Conservation (phyloP, 2,888 invertebrate genomes). For the Lasioglossum calceatum region DNA sequence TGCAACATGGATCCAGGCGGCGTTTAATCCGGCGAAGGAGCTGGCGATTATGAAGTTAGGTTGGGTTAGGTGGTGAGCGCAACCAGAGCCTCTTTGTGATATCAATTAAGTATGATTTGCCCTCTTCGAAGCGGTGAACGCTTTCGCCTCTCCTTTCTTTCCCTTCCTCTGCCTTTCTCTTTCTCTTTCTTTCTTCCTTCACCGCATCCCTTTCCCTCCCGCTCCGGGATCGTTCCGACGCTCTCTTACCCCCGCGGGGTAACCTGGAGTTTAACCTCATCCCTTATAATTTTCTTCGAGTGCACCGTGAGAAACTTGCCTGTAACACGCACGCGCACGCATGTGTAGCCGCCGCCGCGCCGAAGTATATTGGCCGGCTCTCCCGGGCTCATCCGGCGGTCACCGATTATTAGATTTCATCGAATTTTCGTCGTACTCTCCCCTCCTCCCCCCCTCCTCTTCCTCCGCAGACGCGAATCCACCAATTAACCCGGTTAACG, state of each 20-base stretch:
- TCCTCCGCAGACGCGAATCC: constrained; percentile 51
- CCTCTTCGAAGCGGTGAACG: constrained; percentile 60
- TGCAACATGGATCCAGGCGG: constrained; percentile 78
- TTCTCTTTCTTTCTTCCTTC: constrained; percentile 4
- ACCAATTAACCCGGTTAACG: constrained; percentile 68
- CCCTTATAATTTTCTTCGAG: constrained; percentile 82
- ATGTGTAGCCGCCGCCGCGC: constrained; percentile 31
- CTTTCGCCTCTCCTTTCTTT: constrained; percentile 25
- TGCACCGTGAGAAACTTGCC: constrained; percentile 83
- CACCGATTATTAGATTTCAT: constrained; percentile 78
- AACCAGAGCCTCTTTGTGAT: constrained; percentile 79
- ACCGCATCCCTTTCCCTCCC: constrained; percentile 16
- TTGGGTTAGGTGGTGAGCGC: constrained; percentile 75
- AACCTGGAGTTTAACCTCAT: constrained; percentile 79
- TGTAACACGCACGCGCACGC: constrained; percentile 80
- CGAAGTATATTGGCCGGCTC: constrained; percentile 13
- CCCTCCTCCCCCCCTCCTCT: constrained; percentile 23
- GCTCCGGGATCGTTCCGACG: constrained; percentile 33
- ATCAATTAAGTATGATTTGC: constrained; percentile 82
- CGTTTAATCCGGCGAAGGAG: constrained; percentile 78
- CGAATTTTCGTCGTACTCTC: constrained; percentile 72
- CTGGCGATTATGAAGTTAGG: constrained; percentile 81
- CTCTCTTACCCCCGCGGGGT: constrained; percentile 65
- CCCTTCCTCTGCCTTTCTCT: background rate
- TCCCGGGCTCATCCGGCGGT: constrained; percentile 52